Evolutionary conservation across 2,797 vertebrate species (phyloP).

Genomic region (Crax fasciolata): DNA sequence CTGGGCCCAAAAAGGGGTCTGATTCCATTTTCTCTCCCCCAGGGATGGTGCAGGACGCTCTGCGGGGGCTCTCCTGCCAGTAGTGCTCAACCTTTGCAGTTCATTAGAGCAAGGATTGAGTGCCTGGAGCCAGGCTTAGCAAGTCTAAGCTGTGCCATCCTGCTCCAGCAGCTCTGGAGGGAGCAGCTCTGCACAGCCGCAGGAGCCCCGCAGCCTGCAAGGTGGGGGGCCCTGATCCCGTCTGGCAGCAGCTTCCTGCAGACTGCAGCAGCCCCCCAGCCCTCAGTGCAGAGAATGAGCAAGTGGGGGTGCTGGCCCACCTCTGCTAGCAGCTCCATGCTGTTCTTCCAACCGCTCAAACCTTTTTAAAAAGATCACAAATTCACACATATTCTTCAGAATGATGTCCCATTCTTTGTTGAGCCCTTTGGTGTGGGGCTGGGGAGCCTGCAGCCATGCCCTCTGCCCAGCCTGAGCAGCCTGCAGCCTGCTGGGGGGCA

Average conservation of each 20-base stretch:
- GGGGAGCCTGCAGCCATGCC: neutral
- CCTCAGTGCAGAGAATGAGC: neutral
- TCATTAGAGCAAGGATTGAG: neutral
- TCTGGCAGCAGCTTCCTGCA: neutral
- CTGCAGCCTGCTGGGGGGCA: neutral
- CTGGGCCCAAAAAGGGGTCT: neutral
- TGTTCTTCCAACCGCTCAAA: neutral
- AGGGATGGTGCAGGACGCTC: neutral
- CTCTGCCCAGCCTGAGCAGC: neutral
- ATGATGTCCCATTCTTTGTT: neutral
- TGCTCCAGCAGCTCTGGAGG: neutral
- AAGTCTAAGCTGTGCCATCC: neutral
- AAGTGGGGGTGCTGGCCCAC: neutral
- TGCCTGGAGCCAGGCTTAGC: neutral
- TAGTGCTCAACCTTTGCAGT: neutral
- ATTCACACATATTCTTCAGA: neutral
- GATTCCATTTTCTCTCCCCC: too few species aligned
- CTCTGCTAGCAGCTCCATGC: neutral
- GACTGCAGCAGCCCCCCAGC: neutral
- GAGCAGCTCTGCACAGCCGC: too few species aligned
- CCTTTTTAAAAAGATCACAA: neutral
- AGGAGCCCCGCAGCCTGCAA: neutral
- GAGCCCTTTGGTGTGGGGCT: neutral
- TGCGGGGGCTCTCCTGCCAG: neutral
- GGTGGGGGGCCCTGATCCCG: neutral